Conservation (phyloP, 2,888 invertebrate species). For the Athalia cordata region DNA sequence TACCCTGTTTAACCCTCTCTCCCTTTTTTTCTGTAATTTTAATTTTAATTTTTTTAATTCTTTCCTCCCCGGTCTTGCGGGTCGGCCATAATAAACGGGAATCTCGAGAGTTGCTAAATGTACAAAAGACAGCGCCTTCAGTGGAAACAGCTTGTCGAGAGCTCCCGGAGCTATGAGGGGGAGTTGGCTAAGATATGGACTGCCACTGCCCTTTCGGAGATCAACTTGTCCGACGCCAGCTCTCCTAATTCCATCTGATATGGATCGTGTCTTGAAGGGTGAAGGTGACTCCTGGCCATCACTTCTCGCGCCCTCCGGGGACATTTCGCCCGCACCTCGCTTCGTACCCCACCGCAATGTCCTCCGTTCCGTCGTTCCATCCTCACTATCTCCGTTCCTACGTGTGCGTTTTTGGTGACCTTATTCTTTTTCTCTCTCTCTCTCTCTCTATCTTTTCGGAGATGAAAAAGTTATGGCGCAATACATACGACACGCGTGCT, state of each 20-base stretch:
- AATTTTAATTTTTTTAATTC: no score
- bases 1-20: no score
- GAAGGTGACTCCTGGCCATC: slow-evolving; percentile 38
- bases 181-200: slow-evolving; percentile 31
- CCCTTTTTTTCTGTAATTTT: no score
- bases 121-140: no score
- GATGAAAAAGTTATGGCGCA: background rate
- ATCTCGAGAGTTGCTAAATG: no score
- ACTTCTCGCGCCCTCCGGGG: slow-evolving; percentile 36
- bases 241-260: slow-evolving; percentile 40
- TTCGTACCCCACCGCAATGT: background rate
- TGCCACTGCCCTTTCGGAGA: slow-evolving; percentile 23
- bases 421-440: background rate
- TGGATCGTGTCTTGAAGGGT: slow-evolving; percentile 37
- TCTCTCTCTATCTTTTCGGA: background rate
- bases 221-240: slow-evolving; percentile 38
- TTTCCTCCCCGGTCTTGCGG: no score
- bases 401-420: background rate
- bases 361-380: background rate
- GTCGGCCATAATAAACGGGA: no score
- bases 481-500: background rate
- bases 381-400: background rate
- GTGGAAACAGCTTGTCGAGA: background rate
- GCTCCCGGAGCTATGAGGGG: background rate
- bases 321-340: background rate